Percentiles rank a stretch among this genome's conserved stretches.
These are phyloP conservation scores for Cricetomys ansorgei DNA, from an alignment of 2,113 vertebrate species.

Conservation along the genomic window DNA sequence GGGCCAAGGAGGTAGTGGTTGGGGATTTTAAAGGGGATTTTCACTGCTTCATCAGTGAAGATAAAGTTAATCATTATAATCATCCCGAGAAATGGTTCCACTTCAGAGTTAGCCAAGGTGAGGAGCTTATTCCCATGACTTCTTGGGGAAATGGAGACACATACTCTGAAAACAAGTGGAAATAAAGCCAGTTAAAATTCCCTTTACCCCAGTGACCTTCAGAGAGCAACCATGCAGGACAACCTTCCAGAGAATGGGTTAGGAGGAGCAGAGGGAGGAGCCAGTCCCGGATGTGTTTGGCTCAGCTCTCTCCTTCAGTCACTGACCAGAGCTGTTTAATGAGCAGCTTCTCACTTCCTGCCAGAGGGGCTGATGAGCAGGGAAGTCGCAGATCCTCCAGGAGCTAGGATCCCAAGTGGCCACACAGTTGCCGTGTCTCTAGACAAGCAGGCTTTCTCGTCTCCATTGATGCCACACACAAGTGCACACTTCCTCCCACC, in stretches of 20 bases:
- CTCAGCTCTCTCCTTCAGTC: not conserved
- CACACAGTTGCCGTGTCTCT: not conserved
- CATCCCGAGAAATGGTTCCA: conserved; percentile 4
- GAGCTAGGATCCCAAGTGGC: not conserved
- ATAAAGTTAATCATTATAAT: not conserved
- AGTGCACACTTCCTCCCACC: no score
- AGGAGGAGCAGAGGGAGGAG: not conserved
- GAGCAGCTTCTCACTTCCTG: conserved; percentile 26
- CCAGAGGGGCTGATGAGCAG: conserved; percentile 16
- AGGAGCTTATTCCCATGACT: conserved; percentile 35
- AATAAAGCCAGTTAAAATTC: not conserved
- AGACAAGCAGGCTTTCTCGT: not conserved
- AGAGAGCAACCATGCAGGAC: not conserved
- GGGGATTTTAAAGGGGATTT: not conserved
- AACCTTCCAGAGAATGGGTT: not conserved
- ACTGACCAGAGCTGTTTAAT: not conserved
- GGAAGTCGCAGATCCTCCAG: not conserved
- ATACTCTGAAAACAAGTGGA: conserved; percentile 48
- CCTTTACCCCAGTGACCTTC: conserved; percentile 7
- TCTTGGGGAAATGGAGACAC: not conserved
- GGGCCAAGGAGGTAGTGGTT: not conserved
- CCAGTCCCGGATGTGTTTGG: not conserved
- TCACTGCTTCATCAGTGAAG: not conserved
- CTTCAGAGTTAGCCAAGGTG: not conserved
- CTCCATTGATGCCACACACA: not conserved